phyloP scores from a whole-genome alignment of 2,797 vertebrate species.

The Aselliscus stoliczkanus region DNA sequence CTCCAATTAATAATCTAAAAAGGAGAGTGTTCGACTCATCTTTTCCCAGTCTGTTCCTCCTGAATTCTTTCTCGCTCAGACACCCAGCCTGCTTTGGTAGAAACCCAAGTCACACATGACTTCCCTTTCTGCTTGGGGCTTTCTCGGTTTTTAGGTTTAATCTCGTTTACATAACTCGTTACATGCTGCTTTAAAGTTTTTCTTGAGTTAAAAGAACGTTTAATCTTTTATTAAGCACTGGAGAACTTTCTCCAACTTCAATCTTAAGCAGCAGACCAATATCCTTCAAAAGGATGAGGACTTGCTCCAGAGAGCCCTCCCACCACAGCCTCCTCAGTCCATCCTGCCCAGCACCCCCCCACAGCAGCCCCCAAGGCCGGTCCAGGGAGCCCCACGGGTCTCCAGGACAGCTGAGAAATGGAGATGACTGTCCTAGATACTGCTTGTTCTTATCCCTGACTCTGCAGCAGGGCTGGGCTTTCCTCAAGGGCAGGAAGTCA shows the following conservation, averaged over 20 bases:
- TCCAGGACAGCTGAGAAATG: not conserved
- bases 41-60: not conserved
- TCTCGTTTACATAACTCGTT: not conserved
- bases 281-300: not conserved
- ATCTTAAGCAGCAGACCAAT: not conserved
- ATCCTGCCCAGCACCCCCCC: not conserved
- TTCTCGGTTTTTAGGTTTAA: not conserved
- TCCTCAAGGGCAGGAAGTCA: not conserved
- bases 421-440: not conserved
- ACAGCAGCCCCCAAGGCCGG: not conserved
- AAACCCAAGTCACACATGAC: not conserved
- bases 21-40: not conserved
- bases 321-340: no score
- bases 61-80: not conserved
- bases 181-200: not conserved
- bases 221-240: not conserved
- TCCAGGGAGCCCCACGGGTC: not conserved
- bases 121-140: not conserved
- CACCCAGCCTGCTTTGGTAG: no score
- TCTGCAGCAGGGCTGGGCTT: no score
- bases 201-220: not conserved
- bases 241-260: not conserved
- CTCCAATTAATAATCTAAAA: not conserved
- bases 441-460: accelerated
- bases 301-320: not conserved